Conservation (phyloP, 2,888 invertebrate genomes). For the Lasioglossum lativentre region DNA sequence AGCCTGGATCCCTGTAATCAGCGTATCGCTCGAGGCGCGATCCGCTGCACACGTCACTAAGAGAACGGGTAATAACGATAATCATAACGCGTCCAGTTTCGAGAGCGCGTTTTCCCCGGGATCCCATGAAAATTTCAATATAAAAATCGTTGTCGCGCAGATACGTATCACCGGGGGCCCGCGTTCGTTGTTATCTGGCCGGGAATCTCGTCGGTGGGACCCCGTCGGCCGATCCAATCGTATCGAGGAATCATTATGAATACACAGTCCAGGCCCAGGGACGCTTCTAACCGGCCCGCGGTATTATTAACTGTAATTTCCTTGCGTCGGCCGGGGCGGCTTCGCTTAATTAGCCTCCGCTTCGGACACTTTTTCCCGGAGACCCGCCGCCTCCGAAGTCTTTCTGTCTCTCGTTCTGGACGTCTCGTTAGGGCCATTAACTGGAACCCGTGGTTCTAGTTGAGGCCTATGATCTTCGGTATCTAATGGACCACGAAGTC, state of each 20-base stretch:
- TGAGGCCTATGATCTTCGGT: slow-evolving; percentile 71
- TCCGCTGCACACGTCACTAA: neutral
- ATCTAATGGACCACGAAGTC: slow-evolving; percentile 71
- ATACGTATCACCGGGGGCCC: slow-evolving; percentile 35
- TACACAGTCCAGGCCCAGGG: slow-evolving; percentile 48
- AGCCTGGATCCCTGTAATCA: slow-evolving; percentile 29
- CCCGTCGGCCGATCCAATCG: slow-evolving; percentile 42
- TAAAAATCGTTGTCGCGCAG: slow-evolving; percentile 34
- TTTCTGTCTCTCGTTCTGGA: slow-evolving; percentile 36
- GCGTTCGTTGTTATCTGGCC: slow-evolving; percentile 35
- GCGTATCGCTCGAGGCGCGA: slow-evolving; percentile 7
- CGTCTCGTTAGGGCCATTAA: slow-evolving; percentile 75
- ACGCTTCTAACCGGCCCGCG: slow-evolving; percentile 44
- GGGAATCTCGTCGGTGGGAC: slow-evolving; percentile 28
- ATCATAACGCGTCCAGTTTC: slow-evolving; percentile 21
- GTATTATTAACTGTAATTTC: slow-evolving; percentile 73
- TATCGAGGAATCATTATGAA: slow-evolving; percentile 65
- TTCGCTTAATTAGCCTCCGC: slow-evolving; percentile 71
- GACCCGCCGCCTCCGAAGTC: slow-evolving; percentile 28
- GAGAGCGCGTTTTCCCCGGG: slow-evolving; percentile 6
- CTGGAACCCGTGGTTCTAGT: slow-evolving; percentile 58
- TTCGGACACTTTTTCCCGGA: slow-evolving; percentile 64
- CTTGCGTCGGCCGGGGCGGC: slow-evolving; percentile 46
- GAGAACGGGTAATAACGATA: slow-evolving; percentile 43
- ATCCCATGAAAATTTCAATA: slow-evolving; percentile 49